Base-by-base conservation (phyloP, 1,140 invertebrate genomes). In the Archivesica marissinica region DNA sequence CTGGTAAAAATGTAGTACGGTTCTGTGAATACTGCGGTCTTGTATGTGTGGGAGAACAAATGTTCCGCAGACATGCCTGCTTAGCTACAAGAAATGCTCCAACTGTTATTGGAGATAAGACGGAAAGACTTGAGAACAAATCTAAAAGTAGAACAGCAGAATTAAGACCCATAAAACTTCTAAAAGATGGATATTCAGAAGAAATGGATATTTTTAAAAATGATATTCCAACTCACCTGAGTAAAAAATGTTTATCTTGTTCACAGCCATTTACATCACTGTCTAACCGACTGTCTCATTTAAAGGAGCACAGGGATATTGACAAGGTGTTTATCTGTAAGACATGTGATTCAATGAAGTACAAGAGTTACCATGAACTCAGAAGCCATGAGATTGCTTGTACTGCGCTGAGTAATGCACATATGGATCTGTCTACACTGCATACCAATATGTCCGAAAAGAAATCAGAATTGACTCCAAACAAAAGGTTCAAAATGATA, bases 371-470 rank as follows among this genome's bases (percentile, higher is more conserved):
- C 20, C 64, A 47, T 70, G 85, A 88, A 39, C 75, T 88, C 3
- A 75, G 75, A 81, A 70, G 74, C 61, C 90, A 91, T 68, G 81
- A 87, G 52, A 59, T 81, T 7, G 50, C 75, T 0, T 90, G 88
- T 64, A 23, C n/a, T 15, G 68, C 68, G 13, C 33, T 83, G 68
- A 47, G 25, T n/a, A 64, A 74, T 17, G 15, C 41, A 20, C 15
- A 52, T 1, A 28, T n/a, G n/a, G n/a, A n/a, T n/a, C n/a, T n/a
- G n/a, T n/a, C n/a, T n/a, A n/a, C n/a, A n/a, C n/a, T n/a, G n/a
- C n/a, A n/a, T n/a, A n/a, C n/a, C n/a, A n/a, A n/a, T n/a, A n/a
- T n/a, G n/a, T 25, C 25, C 20, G 7, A 35, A 33, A 44, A 15
- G 2, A 35, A 35, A 50, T 33, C 2, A 4, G 6, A 38, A 7